phyloP scores from a whole-genome alignment of 2,113 vertebrate species.

The Spermophilus dauricus region DNA sequence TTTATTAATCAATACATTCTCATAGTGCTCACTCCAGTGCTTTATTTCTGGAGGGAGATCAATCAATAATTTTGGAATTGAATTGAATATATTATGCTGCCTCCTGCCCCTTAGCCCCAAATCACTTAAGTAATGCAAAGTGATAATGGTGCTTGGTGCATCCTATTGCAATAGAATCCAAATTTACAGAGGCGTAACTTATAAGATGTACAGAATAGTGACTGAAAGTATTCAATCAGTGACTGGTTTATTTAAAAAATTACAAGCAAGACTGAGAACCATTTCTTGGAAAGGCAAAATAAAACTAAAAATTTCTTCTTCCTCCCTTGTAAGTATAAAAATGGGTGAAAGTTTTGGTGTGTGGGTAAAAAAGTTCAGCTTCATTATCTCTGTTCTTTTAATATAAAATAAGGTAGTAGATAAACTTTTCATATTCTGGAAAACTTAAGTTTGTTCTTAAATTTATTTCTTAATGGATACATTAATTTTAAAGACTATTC shows the following conservation, averaged over 20 bases:
- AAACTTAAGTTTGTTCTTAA: neutral
- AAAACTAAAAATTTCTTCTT: neutral
- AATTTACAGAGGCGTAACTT: neutral
- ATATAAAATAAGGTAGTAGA: neutral
- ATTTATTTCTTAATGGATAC: neutral
- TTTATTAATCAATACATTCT: neutral
- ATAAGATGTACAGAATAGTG: neutral
- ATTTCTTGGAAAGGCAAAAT: constrained; percentile 25
- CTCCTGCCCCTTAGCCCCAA: neutral
- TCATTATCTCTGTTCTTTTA: neutral
- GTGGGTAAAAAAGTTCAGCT: neutral
- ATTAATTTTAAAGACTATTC: neutral
- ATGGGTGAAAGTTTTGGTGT: neutral
- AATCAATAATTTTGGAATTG: neutral
- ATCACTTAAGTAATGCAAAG: neutral
- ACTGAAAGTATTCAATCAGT: neutral
- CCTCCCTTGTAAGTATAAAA: neutral
- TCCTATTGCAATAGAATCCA: neutral
- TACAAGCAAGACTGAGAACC: neutral
- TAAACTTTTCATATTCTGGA: neutral
- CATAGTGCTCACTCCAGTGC: neutral
- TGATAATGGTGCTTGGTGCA: neutral
- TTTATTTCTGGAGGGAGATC: constrained; percentile 11
- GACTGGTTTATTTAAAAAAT: neutral
- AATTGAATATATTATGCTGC: neutral